A percentile compares a stretch with the other conserved stretches of the same genome.
phyloP scores from a whole-genome alignment of 2,888 invertebrate genomes.

The Capitulum mitella region DNA sequence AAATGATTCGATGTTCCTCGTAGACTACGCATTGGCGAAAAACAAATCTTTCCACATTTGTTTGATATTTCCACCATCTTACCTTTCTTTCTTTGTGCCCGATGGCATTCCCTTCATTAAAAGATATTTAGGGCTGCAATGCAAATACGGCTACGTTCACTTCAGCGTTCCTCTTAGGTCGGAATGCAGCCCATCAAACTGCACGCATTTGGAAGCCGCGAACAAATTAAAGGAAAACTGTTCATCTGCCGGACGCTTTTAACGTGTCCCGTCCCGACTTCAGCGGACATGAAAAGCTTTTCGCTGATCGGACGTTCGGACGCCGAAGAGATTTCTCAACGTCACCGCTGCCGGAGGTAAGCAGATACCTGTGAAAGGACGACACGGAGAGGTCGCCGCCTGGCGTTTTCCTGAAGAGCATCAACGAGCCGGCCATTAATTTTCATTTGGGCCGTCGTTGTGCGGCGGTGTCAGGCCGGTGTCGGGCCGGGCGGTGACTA shows the following conservation, averaged over 20 bases:
- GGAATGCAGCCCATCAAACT: too few species aligned
- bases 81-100: too few species aligned
- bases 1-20: too few species aligned
- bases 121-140: too few species aligned
- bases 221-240: too few species aligned
- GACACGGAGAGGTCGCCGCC: background rate
- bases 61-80: too few species aligned
- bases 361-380: slow-evolving; percentile 4
- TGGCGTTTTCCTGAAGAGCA: background rate
- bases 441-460: slow-evolving; percentile 12
- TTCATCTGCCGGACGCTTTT: background rate
- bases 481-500: background rate
- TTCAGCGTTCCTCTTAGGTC: too few species aligned
- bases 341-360: background rate
- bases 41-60: too few species aligned
- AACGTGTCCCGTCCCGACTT: background rate
- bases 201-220: too few species aligned
- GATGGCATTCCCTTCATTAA: too few species aligned
- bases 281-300: background rate
- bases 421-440: background rate
- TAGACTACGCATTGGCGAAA: too few species aligned
- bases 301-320: background rate
- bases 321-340: background rate
- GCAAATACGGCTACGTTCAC: too few species aligned
- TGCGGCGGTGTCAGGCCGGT: background rate